Evolutionary conservation across 2,797 vertebrate species (phyloP).

Genomic region (Sternotherus odoratus): DNA sequence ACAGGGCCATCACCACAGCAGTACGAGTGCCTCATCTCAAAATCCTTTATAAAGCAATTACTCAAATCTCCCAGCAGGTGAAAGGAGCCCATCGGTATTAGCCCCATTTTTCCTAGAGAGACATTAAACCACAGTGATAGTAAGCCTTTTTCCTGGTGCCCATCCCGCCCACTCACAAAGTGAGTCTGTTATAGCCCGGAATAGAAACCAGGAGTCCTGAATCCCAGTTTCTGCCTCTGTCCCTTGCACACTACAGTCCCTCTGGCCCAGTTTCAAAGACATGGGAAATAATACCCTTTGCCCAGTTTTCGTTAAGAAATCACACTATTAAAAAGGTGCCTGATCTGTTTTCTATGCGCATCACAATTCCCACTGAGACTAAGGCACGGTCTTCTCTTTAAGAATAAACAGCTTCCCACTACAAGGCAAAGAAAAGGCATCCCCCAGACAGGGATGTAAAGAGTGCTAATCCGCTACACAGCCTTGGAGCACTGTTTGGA

Average conservation of each 20-base stretch:
- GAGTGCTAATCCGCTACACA: not conserved
- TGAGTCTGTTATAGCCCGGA: not conserved
- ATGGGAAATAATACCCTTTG: not conserved
- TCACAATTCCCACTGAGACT: rapidly evolving
- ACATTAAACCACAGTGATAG: not conserved
- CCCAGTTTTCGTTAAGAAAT: rapidly evolving
- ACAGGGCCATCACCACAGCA: not conserved
- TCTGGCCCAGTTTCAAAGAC: no score
- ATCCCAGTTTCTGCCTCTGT: not conserved
- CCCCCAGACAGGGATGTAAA: rapidly evolving
- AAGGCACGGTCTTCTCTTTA: not conserved
- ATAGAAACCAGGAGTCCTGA: not conserved
- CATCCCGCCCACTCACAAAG: not conserved
- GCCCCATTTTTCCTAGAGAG: not conserved
- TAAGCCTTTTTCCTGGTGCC: not conserved
- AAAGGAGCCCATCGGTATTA: not conserved
- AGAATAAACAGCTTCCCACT: not conserved
- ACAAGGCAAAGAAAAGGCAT: not conserved
- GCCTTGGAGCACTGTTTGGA: rapidly evolving
- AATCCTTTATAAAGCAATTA: not conserved
- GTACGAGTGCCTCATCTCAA: not conserved
- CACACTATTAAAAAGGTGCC: not conserved
- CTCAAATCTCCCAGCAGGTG: not conserved
- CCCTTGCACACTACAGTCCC: no score
- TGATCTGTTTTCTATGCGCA: not conserved